Conservation (phyloP, 2,888 invertebrate genomes). For the Nephrotoma flavescens region DNA sequence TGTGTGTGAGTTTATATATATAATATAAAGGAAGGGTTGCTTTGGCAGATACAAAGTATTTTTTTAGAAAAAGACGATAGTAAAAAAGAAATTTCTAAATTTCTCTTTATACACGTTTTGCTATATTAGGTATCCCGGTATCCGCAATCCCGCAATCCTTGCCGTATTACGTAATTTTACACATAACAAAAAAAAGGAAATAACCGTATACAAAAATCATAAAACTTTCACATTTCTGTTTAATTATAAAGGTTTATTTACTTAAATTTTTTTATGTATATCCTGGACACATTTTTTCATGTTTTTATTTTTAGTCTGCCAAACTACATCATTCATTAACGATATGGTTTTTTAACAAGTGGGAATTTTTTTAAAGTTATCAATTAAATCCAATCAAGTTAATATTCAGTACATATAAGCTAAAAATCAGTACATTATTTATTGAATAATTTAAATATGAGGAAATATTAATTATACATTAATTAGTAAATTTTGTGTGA, state of each 20-base stretch:
- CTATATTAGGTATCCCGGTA: not conserved
- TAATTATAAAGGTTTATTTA: not conserved
- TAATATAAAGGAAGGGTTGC: not conserved
- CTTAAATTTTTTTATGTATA: not conserved
- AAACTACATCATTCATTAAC: not conserved
- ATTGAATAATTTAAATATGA: no score
- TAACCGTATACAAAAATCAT: not conserved
- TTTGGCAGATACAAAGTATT: not conserved
- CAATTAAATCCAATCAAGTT: no score
- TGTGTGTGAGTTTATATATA: not conserved
- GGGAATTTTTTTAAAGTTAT: no score
- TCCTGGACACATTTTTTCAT: not conserved
- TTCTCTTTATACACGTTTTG: not conserved
- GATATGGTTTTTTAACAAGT: not conserved
- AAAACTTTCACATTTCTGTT: not conserved
- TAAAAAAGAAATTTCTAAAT: not conserved
- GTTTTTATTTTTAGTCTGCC: not conserved
- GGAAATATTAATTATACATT: no score
- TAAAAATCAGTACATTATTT: no score
- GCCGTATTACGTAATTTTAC: not conserved
- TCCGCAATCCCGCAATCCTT: not conserved
- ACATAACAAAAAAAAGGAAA: not conserved
- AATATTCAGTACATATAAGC: no score
- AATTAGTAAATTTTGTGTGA: no score
- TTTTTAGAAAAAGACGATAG: not conserved